Conservation (phyloP, 2,888 invertebrate species). For the Octonoba sinensis region DNA sequence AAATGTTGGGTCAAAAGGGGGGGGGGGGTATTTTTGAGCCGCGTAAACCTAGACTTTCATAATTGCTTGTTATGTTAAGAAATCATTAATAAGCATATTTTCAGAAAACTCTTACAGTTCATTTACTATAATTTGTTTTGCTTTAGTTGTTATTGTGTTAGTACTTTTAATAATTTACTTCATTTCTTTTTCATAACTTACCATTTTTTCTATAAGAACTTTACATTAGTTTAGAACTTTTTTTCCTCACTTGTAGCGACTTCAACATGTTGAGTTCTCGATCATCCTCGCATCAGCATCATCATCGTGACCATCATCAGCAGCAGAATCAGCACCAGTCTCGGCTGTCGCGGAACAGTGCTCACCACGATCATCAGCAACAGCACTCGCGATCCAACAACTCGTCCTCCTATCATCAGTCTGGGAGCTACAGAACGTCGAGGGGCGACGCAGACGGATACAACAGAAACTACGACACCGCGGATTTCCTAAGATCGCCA, state of each 20-base stretch:
- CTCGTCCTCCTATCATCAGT: conserved; percentile 27
- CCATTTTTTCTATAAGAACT: too few species aligned
- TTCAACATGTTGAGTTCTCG: conserved; percentile 58
- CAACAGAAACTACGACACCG: conserved; percentile 34
- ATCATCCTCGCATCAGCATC: conserved; percentile 42
- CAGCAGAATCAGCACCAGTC: conserved; percentile 27
- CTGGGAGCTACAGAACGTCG: conserved; percentile 30
- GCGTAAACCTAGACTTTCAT: too few species aligned
- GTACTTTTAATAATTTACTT: too few species aligned
- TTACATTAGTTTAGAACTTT: not conserved
- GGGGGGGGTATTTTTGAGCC: too few species aligned
- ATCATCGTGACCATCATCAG: conserved; percentile 40
- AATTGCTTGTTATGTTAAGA: too few species aligned
- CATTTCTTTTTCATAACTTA: too few species aligned
- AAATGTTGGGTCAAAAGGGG: too few species aligned
- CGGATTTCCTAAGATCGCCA: conserved; percentile 19
- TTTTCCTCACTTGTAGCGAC: conserved; percentile 25
- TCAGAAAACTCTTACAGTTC: too few species aligned
- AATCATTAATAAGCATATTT: too few species aligned
- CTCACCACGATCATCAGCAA: conserved; percentile 18
- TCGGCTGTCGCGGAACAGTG: conserved; percentile 27
- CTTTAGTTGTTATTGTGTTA: too few species aligned
- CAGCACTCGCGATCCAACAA: conserved; percentile 6
- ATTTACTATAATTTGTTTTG: too few species aligned
- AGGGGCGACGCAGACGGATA: conserved; percentile 27